These are phyloP conservation scores for Bubalus kerabau DNA, from an alignment of 2,113 vertebrate genomes.

Conservation along the genomic window DNA sequence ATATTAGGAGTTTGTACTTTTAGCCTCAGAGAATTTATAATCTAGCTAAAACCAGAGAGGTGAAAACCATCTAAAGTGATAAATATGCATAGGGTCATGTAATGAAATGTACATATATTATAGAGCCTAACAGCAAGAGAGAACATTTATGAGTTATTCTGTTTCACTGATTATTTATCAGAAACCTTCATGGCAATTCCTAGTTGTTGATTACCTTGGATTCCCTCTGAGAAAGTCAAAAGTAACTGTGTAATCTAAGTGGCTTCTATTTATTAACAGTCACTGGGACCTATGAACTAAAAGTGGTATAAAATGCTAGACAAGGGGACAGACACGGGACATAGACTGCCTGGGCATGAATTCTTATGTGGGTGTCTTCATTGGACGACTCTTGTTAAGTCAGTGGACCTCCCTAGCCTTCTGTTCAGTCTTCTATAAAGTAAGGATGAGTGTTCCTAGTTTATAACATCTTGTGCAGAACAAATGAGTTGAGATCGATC, in stretches of 20 bases:
- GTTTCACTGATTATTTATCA: slow-evolving; percentile 3
- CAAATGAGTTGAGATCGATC: too few species aligned
- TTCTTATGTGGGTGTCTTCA: neutral
- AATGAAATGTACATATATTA: slow-evolving; percentile 54
- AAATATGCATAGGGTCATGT: slow-evolving; percentile 32
- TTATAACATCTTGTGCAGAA: neutral
- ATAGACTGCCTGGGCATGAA: neutral
- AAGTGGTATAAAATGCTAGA: neutral
- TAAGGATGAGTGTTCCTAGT: neutral
- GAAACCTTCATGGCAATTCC: neutral
- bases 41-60: slow-evolving; percentile 21
- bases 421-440: neutral
- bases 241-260: neutral
- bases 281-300: neutral
- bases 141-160: neutral
- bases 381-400: neutral
- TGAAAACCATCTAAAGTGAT: slow-evolving; percentile 16
- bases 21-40: neutral
- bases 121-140: neutral
- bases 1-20: neutral
- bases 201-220: neutral
- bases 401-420: neutral
- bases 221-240: slow-evolving; percentile 8
- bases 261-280: neutral
- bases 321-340: neutral